Base-by-base conservation (phyloP, 2,797 vertebrate genomes). In the Pagetopsis macropterus region DNA sequence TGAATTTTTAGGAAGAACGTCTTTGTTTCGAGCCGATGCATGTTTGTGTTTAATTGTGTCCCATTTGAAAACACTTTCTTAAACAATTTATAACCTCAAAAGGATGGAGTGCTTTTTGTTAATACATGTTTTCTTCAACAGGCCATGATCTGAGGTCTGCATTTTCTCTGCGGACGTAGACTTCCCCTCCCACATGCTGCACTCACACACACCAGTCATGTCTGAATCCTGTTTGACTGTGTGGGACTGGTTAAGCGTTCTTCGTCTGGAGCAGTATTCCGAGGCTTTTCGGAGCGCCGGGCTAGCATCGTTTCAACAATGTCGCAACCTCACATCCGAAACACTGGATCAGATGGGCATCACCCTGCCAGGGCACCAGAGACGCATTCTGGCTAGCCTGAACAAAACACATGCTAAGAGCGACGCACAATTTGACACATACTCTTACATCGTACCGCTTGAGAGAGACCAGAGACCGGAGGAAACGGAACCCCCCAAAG, bases 341-440 rank as follows among this genome's bases (percentile, higher is more conserved):
- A 88, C 75, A 5, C 91, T 98, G 40, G 88, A 95, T 63, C 84
- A 0, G 37, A 94, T 98, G 44, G 97, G 97, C 0, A 90, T 98
- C 73, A 73, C 82, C 1, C 92, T 97, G 62, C 95, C 97, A 0
- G 97, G 98, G 1, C 97, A 99, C 79, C 95, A 93, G 66, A 95
- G 94, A 63, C 97, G 98, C 54, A 96, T 99, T 73, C 88, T 99
- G n/a, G 92, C 96, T 0, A 97, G 95, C 4, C 81, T 99, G 40
- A 94, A 87, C 40, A 97, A 96, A 64, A 87, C 94, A 52, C 89
- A 56, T 3, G 19, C 27, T n/a, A 71, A 56, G 21, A 46, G 21
- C 7, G 81, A 85, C 12, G 4, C 65, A 37, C 70, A 66, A 11
- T 49, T 56, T 10, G 75, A 87, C 2, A 27, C 91, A 84, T 13